Evolutionary conservation across 2,113 vertebrate species (phyloP).

Genomic region (Oophaga pumilio): DNA sequence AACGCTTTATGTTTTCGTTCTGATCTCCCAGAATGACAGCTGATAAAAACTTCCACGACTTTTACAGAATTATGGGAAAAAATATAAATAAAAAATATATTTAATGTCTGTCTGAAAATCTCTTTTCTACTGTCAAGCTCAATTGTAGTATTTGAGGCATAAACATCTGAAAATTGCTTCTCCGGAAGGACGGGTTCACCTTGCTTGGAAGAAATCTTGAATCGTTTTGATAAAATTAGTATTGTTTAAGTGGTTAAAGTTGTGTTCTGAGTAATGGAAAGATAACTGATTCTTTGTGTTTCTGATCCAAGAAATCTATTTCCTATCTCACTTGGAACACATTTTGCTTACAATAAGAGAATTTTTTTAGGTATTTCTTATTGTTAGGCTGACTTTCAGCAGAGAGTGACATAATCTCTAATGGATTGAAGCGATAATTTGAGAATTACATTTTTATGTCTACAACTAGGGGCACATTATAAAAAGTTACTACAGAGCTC

Average conservation of each 20-base stretch:
- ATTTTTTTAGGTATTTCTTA: neutral
- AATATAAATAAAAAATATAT: conserved; percentile 19
- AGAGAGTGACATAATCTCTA: neutral
- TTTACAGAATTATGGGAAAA: neutral
- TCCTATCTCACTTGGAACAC: neutral
- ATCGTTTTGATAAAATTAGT: conserved; percentile 41
- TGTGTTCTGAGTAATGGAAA: conserved; percentile 7
- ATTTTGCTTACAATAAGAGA: neutral
- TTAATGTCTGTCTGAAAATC: conserved; percentile 51
- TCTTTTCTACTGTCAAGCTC: conserved; percentile 31
- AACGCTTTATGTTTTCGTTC: conserved; percentile 27
- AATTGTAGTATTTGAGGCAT: conserved; percentile 49
- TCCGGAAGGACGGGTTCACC: conserved; percentile 52
- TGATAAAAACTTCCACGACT: conserved; percentile 34
- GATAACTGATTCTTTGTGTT: neutral
- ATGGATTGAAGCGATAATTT: neutral
- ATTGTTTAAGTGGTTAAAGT: conserved; percentile 20
- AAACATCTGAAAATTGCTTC: conserved; percentile 54
- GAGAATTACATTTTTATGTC: neutral
- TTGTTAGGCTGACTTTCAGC: neutral
- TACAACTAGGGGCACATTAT: neutral
- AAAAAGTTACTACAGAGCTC: neutral
- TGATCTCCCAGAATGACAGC: conserved; percentile 28
- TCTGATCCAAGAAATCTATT: neutral
- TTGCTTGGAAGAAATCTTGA: conserved; percentile 32